These are phyloP conservation scores for Enoplosus armatus DNA, from an alignment of 2,797 vertebrate species.

Conservation along the genomic window DNA sequence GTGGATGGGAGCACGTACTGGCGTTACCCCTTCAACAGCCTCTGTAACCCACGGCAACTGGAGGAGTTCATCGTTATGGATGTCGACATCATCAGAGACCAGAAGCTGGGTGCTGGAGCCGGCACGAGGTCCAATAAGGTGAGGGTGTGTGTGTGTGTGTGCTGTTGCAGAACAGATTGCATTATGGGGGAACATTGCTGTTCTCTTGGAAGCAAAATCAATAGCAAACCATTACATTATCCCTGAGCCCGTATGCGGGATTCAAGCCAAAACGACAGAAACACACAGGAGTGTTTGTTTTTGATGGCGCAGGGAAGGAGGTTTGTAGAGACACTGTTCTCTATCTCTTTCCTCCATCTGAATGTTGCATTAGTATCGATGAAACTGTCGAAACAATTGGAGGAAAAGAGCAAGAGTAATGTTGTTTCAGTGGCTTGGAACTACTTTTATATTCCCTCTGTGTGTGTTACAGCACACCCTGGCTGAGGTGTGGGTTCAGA, in stretches of 20 bases:
- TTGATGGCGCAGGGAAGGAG: neutral
- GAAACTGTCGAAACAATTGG: slow-evolving; percentile 25
- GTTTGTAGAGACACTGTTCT: slow-evolving; percentile 1
- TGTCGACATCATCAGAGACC: slow-evolving; percentile 86
- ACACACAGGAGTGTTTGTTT: slow-evolving; percentile 40
- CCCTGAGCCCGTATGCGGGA: slow-evolving; percentile 38
- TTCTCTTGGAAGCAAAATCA: slow-evolving; percentile 66
- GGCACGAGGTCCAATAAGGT: slow-evolving; percentile 94
- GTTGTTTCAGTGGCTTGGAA: slow-evolving; percentile 14
- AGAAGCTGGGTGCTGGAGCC: slow-evolving; percentile 90
- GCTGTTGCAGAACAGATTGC: slow-evolving; percentile 59
- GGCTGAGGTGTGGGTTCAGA: slow-evolving; percentile 97
- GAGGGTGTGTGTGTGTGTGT: slow-evolving; percentile 52
- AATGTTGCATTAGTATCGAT: slow-evolving; percentile 43
- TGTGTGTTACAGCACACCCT: slow-evolving; percentile 88
- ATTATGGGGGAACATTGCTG: slow-evolving; percentile 60
- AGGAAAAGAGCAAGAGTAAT: slow-evolving; percentile 26
- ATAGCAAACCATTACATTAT: slow-evolving; percentile 72
- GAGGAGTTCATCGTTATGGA: slow-evolving; percentile 98
- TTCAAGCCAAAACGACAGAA: slow-evolving; percentile 45
- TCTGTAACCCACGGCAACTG: slow-evolving; percentile 93
- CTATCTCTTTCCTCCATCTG: slow-evolving; percentile 12
- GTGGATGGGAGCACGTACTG: slow-evolving; percentile 94
- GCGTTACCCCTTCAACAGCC: slow-evolving; percentile 93
- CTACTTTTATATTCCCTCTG: slow-evolving; percentile 3